These are phyloP conservation scores for Exocentrus adspersus DNA, from an alignment of 2,888 invertebrate species.

Conservation along the genomic window DNA sequence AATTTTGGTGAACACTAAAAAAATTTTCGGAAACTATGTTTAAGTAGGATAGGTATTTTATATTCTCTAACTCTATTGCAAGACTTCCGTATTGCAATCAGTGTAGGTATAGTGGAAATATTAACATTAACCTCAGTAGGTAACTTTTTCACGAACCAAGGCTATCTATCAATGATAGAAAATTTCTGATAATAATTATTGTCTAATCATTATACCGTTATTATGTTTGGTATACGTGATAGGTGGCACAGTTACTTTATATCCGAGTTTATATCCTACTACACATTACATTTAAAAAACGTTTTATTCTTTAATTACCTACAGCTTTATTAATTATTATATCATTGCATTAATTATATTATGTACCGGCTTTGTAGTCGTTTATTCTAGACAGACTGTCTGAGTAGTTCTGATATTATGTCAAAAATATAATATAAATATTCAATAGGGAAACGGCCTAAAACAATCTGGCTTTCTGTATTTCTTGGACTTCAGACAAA, in stretches of 20 bases:
- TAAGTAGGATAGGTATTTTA: too few species aligned
- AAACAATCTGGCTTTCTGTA: conserved; percentile 37
- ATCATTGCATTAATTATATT: too few species aligned
- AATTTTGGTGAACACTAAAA: too few species aligned
- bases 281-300: neutral
- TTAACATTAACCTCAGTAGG: neutral
- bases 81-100: too few species aligned
- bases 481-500: conserved; percentile 43
- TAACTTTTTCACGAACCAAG: neutral
- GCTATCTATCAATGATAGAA: neutral
- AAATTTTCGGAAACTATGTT: too few species aligned
- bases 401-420: neutral
- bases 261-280: neutral
- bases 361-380: too few species aligned
- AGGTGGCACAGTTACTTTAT: neutral
- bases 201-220: neutral
- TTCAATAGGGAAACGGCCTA: conserved; percentile 28
- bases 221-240: neutral
- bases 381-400: conserved; percentile 2
- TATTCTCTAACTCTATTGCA: too few species aligned
- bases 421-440: conserved; percentile 33
- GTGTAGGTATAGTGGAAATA: too few species aligned
- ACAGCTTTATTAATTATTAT: too few species aligned
- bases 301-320: too few species aligned
- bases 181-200: neutral